phyloP scores from a whole-genome alignment of 2,888 invertebrate species.

The Punctoribates punctum region DNA sequence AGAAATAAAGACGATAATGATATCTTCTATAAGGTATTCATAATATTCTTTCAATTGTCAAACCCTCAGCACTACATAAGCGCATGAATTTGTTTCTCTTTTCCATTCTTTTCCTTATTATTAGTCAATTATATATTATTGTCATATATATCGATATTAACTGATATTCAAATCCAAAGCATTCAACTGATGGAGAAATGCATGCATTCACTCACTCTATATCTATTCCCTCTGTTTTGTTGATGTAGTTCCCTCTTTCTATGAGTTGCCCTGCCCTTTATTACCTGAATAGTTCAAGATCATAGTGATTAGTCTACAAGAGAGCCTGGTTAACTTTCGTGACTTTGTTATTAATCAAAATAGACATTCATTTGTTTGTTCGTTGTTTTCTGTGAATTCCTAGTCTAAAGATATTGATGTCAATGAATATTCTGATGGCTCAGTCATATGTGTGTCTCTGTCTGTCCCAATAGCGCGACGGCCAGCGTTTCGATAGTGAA shows the following conservation, averaged over 20 bases:
- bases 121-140: not conserved
- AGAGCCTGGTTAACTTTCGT: no score
- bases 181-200: not conserved
- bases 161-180: not conserved
- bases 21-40: slow-evolving; percentile 40
- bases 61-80: not conserved
- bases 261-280: no score
- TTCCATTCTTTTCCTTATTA: not conserved
- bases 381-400: no score
- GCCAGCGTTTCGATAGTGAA: slow-evolving; percentile 59
- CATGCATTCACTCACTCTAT: not conserved
- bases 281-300: no score
- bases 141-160: not conserved
- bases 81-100: slow-evolving; percentile 8
- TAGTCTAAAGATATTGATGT: no score
- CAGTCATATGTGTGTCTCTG: not conserved
- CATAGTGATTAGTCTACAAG: no score
- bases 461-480: slow-evolving; percentile 54
- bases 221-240: no score
- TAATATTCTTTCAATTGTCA: not conserved
- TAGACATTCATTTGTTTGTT: not conserved
- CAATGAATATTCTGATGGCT: no score
- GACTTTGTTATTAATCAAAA: no score
- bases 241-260: no score
- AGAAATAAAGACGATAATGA: slow-evolving; percentile 39